Evolutionary conservation across 1,140 invertebrate species (phyloP), one percentile per base, ranked within the genome.

Genomic region (Probaryconus sp.): DNA sequence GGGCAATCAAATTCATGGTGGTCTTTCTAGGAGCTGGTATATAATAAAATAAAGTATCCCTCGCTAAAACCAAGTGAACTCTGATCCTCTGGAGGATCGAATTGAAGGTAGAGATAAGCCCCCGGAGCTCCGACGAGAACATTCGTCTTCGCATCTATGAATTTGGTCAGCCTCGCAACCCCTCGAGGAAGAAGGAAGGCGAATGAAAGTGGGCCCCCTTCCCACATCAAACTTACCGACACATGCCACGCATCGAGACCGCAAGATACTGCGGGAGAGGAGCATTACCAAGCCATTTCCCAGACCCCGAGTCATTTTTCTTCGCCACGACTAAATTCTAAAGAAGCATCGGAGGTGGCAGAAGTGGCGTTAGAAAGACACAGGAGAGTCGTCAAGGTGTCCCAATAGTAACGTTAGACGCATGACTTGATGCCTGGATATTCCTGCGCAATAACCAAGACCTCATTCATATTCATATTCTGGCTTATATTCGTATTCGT

Each of bases 391-490:
- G 47, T 58, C 17, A 9, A 3, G 68, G 53, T 50, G 26, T 69
- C 45, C 48, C 65, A 38, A 26, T 26, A 56, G 73, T 77, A 77
- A 79, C 58, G 69, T 80, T 72, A 78, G 80, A 82, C 76, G 58
- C 65, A 78, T 78, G 81, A 81, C 77, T n/a, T 72, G 74, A 79
- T 78, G 68, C 56, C 71, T 72, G 68, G 47, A 40, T 61, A 68
- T 71, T 69, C 55, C 42, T n/a, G 65, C 51, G 58, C 60, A 77
- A 76, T 53, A n/a, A 60, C 48, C 71, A 38, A 20, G 45, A 30
- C 65, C 73, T 82, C 79, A 82, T 83, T 82, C 81, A 83, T 83
- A 82, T 82, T 83, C 81, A 82, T 83, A 80, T 76, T 60, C 65
- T 45, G 69, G 75, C 75, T 77, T 53, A 70, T 78, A 70, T 69